Conservation (phyloP, 2,113 vertebrate species). For the Protobothrops mucrosquamatus region DNA sequence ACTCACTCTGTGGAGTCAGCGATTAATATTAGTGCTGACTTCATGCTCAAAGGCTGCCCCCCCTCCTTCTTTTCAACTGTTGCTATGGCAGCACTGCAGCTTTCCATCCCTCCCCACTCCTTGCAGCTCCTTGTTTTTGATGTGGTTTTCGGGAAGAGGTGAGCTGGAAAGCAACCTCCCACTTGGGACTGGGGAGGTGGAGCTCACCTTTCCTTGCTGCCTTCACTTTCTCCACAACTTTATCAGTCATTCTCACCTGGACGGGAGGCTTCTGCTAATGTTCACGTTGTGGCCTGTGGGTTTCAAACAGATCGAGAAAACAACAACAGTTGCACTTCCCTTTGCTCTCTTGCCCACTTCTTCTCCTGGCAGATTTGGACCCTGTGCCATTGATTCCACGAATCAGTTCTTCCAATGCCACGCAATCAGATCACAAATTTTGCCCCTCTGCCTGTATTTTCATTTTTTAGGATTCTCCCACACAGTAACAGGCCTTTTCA, state of each 20-base stretch:
- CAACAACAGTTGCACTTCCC: background rate
- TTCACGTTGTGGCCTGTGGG: background rate
- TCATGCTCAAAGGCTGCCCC: conserved; percentile 39
- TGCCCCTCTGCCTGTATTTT: background rate
- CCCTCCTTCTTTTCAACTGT: conserved; percentile 32
- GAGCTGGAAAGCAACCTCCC: conserved; percentile 11
- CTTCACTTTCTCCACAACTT: background rate
- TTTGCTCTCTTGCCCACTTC: background rate
- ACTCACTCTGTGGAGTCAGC: conserved; percentile 44
- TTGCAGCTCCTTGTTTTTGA: conserved; percentile 29
- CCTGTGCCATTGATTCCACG: background rate
- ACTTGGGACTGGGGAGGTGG: conserved; percentile 1
- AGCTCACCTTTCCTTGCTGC: background rate
- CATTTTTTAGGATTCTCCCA: background rate
- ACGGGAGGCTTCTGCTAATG: background rate
- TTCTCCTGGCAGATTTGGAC: background rate
- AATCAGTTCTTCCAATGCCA: background rate
- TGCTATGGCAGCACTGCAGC: conserved; percentile 45
- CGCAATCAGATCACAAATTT: background rate
- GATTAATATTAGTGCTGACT: conserved; percentile 57
- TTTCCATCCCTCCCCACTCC: conserved; percentile 10
- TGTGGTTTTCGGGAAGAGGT: conserved; percentile 44
- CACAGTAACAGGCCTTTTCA: background rate
- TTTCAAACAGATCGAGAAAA: background rate
- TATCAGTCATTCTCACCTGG: background rate